These are phyloP conservation scores for Melanocharis versteri DNA, from an alignment of 2,113 vertebrate genomes.

Conservation along the genomic window DNA sequence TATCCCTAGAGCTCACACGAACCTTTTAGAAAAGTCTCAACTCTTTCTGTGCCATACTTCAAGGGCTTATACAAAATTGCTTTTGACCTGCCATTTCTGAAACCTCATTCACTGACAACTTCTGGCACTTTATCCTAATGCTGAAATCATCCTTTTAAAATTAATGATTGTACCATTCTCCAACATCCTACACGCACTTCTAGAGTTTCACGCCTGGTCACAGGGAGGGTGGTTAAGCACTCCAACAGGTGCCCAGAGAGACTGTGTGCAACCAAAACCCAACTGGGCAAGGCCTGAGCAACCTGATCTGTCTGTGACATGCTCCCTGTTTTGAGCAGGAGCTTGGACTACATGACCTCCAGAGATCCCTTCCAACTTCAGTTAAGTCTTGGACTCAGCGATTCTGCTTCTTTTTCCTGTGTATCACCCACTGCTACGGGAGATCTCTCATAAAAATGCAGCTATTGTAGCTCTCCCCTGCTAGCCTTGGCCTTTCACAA, in stretches of 20 bases:
- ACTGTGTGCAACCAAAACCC: background rate
- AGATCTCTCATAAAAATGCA: background rate
- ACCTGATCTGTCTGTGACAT: background rate
- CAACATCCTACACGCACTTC: background rate
- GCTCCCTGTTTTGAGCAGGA: background rate
- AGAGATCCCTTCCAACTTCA: background rate
- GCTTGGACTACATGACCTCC: background rate
- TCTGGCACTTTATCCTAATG: background rate
- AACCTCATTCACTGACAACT: background rate
- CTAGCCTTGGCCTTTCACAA: background rate
- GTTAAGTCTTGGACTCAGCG: rapidly evolving
- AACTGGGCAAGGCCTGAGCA: background rate
- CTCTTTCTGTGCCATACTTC: background rate
- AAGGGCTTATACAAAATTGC: background rate
- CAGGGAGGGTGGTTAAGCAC: background rate
- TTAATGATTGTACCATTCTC: background rate
- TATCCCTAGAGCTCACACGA: background rate
- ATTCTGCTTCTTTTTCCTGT: background rate
- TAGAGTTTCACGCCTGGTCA: background rate
- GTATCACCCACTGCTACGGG: background rate
- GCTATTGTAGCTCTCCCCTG: background rate
- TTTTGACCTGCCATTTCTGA: background rate
- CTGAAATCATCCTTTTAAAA: background rate
- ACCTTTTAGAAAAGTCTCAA: background rate
- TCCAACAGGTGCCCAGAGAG: background rate